A percentile compares a stretch with the other conserved stretches of the same genome.
Conservation (phyloP, 2,113 vertebrate species). For the Tetraodon nigroviridis region DNA sequence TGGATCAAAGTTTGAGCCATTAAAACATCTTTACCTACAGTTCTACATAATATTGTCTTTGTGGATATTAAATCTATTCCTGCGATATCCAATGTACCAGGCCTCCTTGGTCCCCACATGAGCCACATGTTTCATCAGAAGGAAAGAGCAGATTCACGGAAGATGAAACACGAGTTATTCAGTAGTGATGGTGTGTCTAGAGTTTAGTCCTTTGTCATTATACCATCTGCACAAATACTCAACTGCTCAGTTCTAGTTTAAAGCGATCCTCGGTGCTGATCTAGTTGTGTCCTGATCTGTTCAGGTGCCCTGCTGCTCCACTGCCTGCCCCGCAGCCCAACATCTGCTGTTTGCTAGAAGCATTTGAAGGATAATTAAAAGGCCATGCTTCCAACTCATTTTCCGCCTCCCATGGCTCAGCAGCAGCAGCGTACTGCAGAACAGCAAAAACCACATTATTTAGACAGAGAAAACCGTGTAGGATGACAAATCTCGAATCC, state of each 20-base stretch:
- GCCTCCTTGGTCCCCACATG: neutral
- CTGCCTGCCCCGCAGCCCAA: slow-evolving; percentile 69
- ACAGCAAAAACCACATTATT: slow-evolving; percentile 67
- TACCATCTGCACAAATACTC: no score
- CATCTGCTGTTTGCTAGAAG: slow-evolving; percentile 74
- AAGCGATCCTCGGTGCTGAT: no score
- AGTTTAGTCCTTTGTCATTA: no score
- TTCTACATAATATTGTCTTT: no score
- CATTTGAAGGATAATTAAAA: slow-evolving; percentile 77
- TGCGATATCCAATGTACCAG: no score
- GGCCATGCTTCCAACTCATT: slow-evolving; percentile 71
- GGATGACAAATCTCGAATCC: slow-evolving; percentile 49
- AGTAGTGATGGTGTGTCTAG: neutral
- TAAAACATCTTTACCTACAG: no score
- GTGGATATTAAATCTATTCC: no score
- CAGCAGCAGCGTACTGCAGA: slow-evolving; percentile 58
- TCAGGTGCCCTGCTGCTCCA: slow-evolving; percentile 52
- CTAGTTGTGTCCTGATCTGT: slow-evolving; percentile 30
- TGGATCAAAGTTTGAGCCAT: no score
- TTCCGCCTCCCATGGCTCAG: slow-evolving; percentile 70
- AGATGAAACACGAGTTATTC: neutral
- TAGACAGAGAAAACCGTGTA: slow-evolving; percentile 6
- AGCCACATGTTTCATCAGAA: neutral
- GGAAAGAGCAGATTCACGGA: no score
- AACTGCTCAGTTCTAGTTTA: no score